Evolutionary conservation across 2,888 invertebrate species (phyloP), one percentile per base, ranked within the genome.

Genomic region (Campoplex nolae): DNA sequence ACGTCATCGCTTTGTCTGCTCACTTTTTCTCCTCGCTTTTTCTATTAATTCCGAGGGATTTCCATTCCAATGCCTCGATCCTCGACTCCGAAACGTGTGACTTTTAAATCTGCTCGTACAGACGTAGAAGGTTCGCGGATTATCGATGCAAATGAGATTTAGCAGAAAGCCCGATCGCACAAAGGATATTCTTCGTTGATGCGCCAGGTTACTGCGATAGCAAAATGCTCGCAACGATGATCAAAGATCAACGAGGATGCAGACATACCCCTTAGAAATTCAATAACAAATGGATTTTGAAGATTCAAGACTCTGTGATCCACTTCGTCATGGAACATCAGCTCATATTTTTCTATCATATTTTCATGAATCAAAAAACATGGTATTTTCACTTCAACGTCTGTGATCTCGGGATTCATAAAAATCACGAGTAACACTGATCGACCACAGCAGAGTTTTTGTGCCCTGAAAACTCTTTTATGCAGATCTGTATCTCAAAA

Each of bases 131-230:
- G 23, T n/a, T 42, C 42, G 23, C 18, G 32, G 56, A 83, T 77
- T 51, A 51, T 35, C 45, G 4, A 84, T 84, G 84, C 74, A 79
- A 84, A 84, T 79, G 74, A n/a, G 79, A 79, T 79, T 79, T 35
- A 74, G 45, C 51, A n/a, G 28, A 84, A 79, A 68, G 23, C 51
- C 67, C 75, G 58, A 62, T 70, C 65, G 74, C 75, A 75, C 79
- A 80, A 80, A 84, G 75, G 67, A 84, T 68, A 32, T 23, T 79
- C 74, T 45, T 35, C 58, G 18, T 18, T 58, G 75, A 68, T 79
- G 62, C 51, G 16, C 62, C 28, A 32, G 56, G 35, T 13, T 65
- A 35, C 73, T 58, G 51, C 38, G 73, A 71, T 13, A 16, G 48
- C 23, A 58, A 65, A 65, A 65, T 65, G 38, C 73, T 68, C 42